These are phyloP conservation scores for Plecotus auritus DNA, from an alignment of 2,113 vertebrate genomes.

Conservation along the genomic window DNA sequence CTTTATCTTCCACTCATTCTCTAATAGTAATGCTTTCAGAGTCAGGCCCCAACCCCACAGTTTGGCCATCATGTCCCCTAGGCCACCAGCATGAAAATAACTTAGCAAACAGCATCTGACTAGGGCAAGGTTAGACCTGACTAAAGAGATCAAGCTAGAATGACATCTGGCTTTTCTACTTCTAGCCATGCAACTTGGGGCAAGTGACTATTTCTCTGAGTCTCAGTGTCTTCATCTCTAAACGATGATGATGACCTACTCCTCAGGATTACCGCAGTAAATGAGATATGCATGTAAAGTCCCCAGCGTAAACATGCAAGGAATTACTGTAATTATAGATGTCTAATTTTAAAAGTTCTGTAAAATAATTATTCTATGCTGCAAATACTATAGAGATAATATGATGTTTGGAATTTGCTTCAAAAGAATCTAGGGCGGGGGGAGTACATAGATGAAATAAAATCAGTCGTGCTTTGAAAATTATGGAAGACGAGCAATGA, in stretches of 20 bases:
- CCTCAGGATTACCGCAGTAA: background rate
- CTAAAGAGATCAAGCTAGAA: background rate
- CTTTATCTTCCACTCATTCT: background rate
- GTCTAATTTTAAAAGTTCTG: background rate
- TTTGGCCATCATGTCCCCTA: background rate
- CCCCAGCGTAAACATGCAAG: background rate
- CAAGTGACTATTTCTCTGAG: background rate
- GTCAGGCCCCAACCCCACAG: background rate
- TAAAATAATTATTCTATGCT: slow-evolving; percentile 24
- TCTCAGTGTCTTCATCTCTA: background rate
- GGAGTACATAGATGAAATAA: background rate
- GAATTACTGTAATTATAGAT: background rate
- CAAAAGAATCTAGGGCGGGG: background rate
- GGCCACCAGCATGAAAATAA: background rate
- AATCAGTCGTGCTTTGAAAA: background rate
- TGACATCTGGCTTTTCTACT: background rate
- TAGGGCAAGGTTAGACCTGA: background rate
- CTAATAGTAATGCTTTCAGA: background rate
- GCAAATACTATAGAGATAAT: background rate
- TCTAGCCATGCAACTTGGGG: background rate
- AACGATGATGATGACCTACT: background rate
- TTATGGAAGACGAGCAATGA: background rate
- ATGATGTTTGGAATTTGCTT: slow-evolving; percentile 34
- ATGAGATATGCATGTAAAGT: background rate
- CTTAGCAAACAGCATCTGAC: background rate